A percentile compares a stretch with the other conserved stretches of the same genome.
Conservation (phyloP, 2,888 invertebrate genomes). For the Criorhina ranunculi region DNA sequence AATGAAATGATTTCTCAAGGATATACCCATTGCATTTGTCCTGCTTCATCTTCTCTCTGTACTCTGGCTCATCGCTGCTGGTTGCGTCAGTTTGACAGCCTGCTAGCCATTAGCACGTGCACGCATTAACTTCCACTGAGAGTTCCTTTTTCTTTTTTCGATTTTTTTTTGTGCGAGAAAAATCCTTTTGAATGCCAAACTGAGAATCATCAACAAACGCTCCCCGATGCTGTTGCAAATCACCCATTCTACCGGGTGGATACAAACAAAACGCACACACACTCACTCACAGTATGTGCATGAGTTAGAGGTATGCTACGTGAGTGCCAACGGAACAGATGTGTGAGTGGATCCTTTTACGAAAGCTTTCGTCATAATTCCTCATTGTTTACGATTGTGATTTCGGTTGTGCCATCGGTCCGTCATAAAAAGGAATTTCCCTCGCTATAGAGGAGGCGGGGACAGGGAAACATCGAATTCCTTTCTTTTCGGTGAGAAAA, state of each 20-base stretch:
- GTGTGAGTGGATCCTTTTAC: slow-evolving; percentile 72
- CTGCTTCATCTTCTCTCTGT: neutral
- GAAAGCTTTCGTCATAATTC: slow-evolving; percentile 76
- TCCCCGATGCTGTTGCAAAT: slow-evolving; percentile 59
- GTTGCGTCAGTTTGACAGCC: slow-evolving; percentile 72
- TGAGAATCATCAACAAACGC: slow-evolving; percentile 58
- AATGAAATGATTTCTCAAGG: slow-evolving; percentile 72
- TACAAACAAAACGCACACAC: slow-evolving; percentile 36
- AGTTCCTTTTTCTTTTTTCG: slow-evolving; percentile 25
- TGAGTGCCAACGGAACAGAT: slow-evolving; percentile 69
- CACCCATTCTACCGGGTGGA: slow-evolving; percentile 52
- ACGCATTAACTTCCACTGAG: slow-evolving; percentile 80
- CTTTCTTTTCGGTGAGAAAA: slow-evolving; percentile 41
- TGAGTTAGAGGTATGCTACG: slow-evolving; percentile 71
- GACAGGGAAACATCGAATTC: slow-evolving; percentile 49
- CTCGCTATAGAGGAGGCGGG: slow-evolving; percentile 16
- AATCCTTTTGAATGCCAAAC: slow-evolving; percentile 47
- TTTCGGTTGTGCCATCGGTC: slow-evolving; percentile 77
- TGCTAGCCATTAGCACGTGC: slow-evolving; percentile 84
- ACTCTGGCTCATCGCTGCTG: slow-evolving; percentile 18
- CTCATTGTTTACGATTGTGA: slow-evolving; percentile 77
- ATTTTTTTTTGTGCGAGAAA: slow-evolving; percentile 24
- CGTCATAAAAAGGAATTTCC: slow-evolving; percentile 76
- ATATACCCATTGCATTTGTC: slow-evolving; percentile 67
- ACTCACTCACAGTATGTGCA: slow-evolving; percentile 44